Evolutionary conservation across 1,140 invertebrate species (phyloP).

Genomic region (Limonius californicus): DNA sequence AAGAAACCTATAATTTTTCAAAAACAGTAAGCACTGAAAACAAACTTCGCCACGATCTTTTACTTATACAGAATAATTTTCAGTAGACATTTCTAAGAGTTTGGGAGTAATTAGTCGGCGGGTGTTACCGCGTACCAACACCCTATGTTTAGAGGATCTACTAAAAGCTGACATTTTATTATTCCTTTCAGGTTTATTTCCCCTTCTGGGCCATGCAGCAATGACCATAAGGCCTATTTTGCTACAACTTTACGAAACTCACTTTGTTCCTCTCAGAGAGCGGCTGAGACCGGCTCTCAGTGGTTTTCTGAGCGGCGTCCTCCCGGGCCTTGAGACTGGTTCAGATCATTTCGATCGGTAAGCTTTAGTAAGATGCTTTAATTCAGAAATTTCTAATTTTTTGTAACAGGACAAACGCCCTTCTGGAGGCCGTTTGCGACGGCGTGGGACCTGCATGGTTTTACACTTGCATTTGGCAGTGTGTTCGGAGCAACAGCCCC

Average conservation of each 20-base stretch:
- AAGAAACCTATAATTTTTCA: no score
- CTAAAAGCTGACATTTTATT: no score
- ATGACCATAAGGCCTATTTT: conserved; percentile 86
- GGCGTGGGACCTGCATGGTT: conserved; percentile 78
- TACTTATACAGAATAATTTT: no score
- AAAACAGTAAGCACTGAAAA: no score
- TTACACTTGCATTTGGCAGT: conserved; percentile 88
- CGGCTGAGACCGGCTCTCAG: conserved; percentile 78
- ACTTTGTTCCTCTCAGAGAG: conserved; percentile 82
- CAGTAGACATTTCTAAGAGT: no score
- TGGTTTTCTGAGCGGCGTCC: conserved; percentile 80
- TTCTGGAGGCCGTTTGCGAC: conserved; percentile 76
- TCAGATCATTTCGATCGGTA: conserved; percentile 85
- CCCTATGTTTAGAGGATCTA: no score
- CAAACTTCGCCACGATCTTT: no score
- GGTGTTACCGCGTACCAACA: no score
- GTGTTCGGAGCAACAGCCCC: conserved; percentile 74
- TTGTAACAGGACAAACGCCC: conserved; percentile 62
- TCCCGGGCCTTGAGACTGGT: conserved; percentile 87
- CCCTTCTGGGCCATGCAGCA: conserved; percentile 82
- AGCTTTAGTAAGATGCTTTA: no score
- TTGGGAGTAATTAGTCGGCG: no score
- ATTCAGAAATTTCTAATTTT: no score
- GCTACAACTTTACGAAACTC: conserved; percentile 85
- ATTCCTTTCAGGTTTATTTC: conserved; percentile 88